Base-by-base conservation (phyloP, 2,888 invertebrate genomes). In the Serrognathus titanus region DNA sequence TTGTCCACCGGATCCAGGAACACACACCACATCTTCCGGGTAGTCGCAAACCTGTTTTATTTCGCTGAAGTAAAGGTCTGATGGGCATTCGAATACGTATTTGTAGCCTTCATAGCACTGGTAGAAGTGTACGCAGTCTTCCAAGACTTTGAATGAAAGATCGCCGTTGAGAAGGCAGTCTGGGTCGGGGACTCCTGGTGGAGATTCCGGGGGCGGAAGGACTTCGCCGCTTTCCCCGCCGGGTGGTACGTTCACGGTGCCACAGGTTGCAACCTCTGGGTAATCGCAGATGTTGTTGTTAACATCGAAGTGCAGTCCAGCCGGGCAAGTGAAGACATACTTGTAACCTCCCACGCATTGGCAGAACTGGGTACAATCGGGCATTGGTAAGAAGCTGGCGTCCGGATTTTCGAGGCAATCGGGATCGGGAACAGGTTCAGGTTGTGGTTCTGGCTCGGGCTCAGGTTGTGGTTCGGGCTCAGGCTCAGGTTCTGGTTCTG, bases 401-500 rank as follows among this genome's bases (percentile, higher is more conserved):
- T 31, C 24, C 24, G 24, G 11, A 31, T 31, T 31, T 5, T 39
- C 39, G 2, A 39, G 3, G 10, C 39, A 39, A 2, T 39, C 39
- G 1, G 39, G 39, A 39, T 39, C 11, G 10, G 39, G 39, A 4
- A 11, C 6, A 1, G 24, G 24, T 45, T 73, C 71, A 1, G 75
- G 71, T 53, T 31, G 10, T 8, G n/a, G 11, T 57, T 74, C 72
- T 0, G 81, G 78, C 62, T 82, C 80, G 8, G 85, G 75, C 61
- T 73, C 0, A 74, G 75, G 78, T 57, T 78, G 76, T 0, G 79
- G 50, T 35, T 76, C 1, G 77, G 71, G 36, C 36, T 12, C 16
- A 31, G 43, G 54, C 49, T 55, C 55, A 10, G 46, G 13, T 31
- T 55, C 36, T 12, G 51, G 12, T 24, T 24, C 24, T 3, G 39